A percentile compares a stretch with the other conserved stretches of the same genome.
These are phyloP conservation scores for Lasioglossum leucozonium DNA, from an alignment of 2,888 invertebrate genomes.

Conservation along the genomic window DNA sequence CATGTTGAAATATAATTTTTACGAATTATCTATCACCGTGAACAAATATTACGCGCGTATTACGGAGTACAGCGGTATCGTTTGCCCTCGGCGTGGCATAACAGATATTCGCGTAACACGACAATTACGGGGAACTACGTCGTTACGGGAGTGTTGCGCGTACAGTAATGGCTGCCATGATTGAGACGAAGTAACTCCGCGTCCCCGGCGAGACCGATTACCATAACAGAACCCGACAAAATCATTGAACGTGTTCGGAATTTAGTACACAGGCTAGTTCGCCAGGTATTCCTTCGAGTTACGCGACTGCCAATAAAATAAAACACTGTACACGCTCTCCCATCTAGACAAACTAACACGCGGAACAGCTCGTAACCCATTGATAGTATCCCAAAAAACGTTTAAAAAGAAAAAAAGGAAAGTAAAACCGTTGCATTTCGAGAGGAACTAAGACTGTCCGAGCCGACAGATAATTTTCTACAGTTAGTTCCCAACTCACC, in stretches of 20 bases:
- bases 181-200: constrained; percentile 7
- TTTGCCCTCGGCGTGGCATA: neutral
- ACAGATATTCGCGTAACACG: neutral
- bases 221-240: neutral
- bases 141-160: neutral
- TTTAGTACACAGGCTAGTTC: neutral
- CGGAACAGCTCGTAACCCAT: too few species aligned
- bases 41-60: neutral
- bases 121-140: neutral
- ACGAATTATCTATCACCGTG: neutral
- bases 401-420: neutral
- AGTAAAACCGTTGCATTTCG: too few species aligned
- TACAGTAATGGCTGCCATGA: constrained; percentile 3
- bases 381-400: neutral
- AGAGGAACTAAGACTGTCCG: neutral
- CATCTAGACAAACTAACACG: too few species aligned
- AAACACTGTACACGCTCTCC: neutral
- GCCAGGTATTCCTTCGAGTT: neutral
- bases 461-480: neutral
- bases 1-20: neutral
- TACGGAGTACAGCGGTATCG: neutral
- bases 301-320: neutral
- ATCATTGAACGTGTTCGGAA: constrained; percentile 1
- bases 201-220: constrained; percentile 1
- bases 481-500: neutral